These are phyloP conservation scores for Epistrophe grossulariae DNA, from an alignment of 2,888 invertebrate species.

Conservation along the genomic window DNA sequence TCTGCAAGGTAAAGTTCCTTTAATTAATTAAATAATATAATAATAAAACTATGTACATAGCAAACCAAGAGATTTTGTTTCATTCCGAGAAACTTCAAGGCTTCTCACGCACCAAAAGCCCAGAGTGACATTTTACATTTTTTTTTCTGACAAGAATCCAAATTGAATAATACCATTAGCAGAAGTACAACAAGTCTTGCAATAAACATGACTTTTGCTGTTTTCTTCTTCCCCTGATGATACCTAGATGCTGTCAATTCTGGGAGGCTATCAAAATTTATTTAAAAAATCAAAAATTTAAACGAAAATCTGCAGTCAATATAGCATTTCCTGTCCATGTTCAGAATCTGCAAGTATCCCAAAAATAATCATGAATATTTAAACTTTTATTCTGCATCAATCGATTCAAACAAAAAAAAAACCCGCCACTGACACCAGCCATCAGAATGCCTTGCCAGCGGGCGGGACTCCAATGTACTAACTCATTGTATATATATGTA, in stretches of 20 bases:
- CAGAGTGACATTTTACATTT: background rate
- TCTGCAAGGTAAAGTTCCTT: too few relatives aligned
- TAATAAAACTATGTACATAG: too few relatives aligned
- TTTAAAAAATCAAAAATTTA: conserved; percentile 41
- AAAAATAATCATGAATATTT: conserved; percentile 68
- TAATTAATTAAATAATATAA: too few relatives aligned
- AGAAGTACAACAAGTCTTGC: background rate
- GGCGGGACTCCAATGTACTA: conserved; percentile 4
- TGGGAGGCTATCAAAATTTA: conserved; percentile 61
- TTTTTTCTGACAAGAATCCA: conserved; percentile 16
- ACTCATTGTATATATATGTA: background rate
- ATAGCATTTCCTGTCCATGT: conserved; percentile 73
- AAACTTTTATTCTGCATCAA: conserved; percentile 56
- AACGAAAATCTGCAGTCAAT: conserved; percentile 45
- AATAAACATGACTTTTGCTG: background rate
- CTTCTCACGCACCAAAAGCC: background rate
- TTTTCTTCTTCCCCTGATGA: conserved; percentile 6
- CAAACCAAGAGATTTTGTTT: background rate
- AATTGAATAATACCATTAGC: background rate
- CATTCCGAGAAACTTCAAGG: background rate
- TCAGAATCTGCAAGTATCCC: conserved; percentile 48
- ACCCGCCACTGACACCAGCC: conserved; percentile 54
- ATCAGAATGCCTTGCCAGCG: conserved; percentile 11
- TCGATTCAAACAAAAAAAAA: conserved; percentile 33
- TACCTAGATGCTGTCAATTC: conserved; percentile 22